Evolutionary conservation across 1,140 invertebrate genomes (phyloP).

Genomic region (Orchestia grillus): DNA sequence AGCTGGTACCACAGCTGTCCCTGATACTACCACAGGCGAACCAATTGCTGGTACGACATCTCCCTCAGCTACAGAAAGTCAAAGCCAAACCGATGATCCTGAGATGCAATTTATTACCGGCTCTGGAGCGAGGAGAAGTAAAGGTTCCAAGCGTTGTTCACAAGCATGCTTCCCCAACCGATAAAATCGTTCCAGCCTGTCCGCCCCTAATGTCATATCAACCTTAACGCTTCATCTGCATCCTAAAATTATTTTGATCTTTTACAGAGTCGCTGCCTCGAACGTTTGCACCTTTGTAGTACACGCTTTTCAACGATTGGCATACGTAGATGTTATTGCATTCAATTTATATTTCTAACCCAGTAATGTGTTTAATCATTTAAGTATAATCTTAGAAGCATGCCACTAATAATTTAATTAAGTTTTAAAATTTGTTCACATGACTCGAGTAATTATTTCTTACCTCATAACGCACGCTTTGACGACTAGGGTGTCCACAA

Average conservation of each 20-base stretch:
- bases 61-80: background rate
- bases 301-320: background rate
- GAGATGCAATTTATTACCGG: conserved; percentile 35
- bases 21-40: conserved; percentile 2
- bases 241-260: background rate
- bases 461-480: background rate
- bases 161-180: conserved; percentile 33
- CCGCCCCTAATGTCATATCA: background rate
- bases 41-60: conserved; percentile 29
- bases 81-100: background rate
- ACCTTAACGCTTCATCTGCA: conserved; percentile 17
- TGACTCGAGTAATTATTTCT: background rate
- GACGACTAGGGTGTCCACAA: background rate
- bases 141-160: conserved; percentile 51
- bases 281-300: background rate
- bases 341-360: conserved; percentile 3
- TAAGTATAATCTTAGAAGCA: background rate
- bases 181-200: background rate
- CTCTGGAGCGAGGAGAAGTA: conserved; percentile 55
- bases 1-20: background rate
- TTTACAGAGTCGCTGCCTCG: conserved; percentile 20
- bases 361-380: background rate
- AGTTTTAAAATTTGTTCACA: background rate
- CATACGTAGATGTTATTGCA: conserved; percentile 28
- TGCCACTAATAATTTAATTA: background rate